These are phyloP conservation scores for Eublepharis macularius DNA, from an alignment of 2,113 vertebrate species.

Conservation along the genomic window DNA sequence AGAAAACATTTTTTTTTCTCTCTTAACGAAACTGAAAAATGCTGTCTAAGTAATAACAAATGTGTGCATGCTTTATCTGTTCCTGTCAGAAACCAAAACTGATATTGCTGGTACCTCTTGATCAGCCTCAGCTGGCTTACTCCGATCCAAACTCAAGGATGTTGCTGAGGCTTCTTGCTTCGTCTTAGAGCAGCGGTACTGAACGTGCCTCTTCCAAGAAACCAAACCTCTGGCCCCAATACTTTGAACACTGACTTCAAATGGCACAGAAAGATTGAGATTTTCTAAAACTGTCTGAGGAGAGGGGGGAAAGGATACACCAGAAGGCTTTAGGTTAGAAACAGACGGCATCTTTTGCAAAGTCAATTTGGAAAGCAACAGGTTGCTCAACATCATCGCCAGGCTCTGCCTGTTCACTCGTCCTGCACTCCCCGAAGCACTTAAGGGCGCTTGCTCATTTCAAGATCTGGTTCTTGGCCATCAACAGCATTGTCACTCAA, in stretches of 20 bases:
- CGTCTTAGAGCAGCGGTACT: background rate
- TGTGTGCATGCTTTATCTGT: too few relatives aligned
- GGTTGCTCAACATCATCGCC: too few relatives aligned
- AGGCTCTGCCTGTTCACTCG: too few relatives aligned
- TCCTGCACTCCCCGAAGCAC: too few relatives aligned
- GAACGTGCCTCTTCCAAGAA: constrained; percentile 50
- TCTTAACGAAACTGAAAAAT: background rate
- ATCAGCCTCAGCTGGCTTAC: background rate
- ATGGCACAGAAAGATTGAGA: constrained; percentile 41
- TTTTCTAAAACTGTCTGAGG: constrained; percentile 63
- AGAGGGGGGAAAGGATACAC: background rate
- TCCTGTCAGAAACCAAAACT: fast-evolving
- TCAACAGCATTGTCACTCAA: too few relatives aligned
- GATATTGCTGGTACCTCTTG: background rate
- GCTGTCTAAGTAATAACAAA: background rate
- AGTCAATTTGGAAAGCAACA: too few relatives aligned
- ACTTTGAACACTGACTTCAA: constrained; percentile 60
- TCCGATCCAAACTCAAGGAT: background rate
- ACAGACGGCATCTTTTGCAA: too few relatives aligned
- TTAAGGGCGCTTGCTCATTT: too few relatives aligned
- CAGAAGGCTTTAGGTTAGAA: too few relatives aligned
- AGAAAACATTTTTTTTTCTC: background rate
- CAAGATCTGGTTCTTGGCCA: too few relatives aligned
- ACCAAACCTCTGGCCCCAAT: constrained; percentile 64
- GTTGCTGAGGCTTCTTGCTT: background rate